Base-by-base conservation (phyloP, 2,797 vertebrate genomes). In the Falco cherrug region DNA sequence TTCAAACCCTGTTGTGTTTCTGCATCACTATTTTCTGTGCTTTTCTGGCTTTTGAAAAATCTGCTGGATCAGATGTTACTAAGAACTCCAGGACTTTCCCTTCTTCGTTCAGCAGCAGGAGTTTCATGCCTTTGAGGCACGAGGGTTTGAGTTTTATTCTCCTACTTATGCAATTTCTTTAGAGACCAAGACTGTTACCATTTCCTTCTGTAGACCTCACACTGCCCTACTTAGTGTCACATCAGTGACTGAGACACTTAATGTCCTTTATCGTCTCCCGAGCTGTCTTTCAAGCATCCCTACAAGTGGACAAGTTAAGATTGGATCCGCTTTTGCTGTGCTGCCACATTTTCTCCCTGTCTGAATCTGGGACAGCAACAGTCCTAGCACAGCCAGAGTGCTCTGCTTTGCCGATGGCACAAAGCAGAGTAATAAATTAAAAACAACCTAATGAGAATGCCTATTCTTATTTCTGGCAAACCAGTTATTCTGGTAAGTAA, bases 401-500 rank as follows among this genome's bases (percentile, higher is more conserved):
- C 10, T 51, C 45, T 78, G 69, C 18, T 59, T 71, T 70, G 24
- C 70, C 7, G 4, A 29, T 0, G 4, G 16, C 18, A 11, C 22
- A 82, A 93, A 91, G 51, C 33, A 89, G 86, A 89, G 85, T 53
- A 60, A 82, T 47, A 90, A 95, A 90, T 91, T 85, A 69, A 48
- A 51, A 93, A 24, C 77, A 96, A 74, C 68, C 77, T 86, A 81
- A 73, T 86, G 65, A 96, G 61, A 91, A 78, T 79, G 68, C 43
- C 10, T 70, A 9, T 64, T 86, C 73, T 96, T 86, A 37, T 64
- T 91, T 97, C 96, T 84, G 78, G 77, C 92, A 94, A 43, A 43
- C 43, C 43, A 17, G 43, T 43, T 43, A 90, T 95, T 95, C 82
- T 80, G 75, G 19, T 87, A 92, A 96, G 90, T 88, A 96, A 74